Base-by-base conservation (phyloP, 2,113 vertebrate species). In the Turdus rufiventris region DNA sequence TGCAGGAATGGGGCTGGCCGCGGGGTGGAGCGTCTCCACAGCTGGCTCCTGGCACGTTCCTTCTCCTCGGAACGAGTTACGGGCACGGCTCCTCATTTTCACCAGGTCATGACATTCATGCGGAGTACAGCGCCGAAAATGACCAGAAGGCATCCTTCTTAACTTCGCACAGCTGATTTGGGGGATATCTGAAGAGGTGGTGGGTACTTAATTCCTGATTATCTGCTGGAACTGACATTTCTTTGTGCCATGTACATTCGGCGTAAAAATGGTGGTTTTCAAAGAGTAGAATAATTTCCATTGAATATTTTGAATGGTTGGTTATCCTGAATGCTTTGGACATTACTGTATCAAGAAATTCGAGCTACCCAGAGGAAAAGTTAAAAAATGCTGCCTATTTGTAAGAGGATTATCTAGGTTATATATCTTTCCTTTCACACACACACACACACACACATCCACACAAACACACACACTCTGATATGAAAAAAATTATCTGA, bases 11-110 rank as follows among this genome's bases (percentile, higher is more conserved):
- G 2, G 16, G 71, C 31, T 57, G 77, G 71, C 97, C 98, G 96
- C 97, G 20, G 25, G 97, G 96, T 96, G 98, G 97, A 92, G 85
- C 1, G 5, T 50, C 6, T 19, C 74, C 33, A 80, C 96, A 87
- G 85, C 58, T 7, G 21, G 75, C 50, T 58, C 43, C 83, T 24
- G 8, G 0, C 4, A 2, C 43, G 31, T 6, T 10, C 8, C 29
- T 12, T 23, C 16, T 21, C 33, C 48, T 15, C 2, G 17, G 45
- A 19, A 8, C 3, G 26, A 34, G 14, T 7, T 10, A 31, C 0
- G 2, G 71, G 9, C 40, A 4, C 24, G 21, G 75, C 50, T 58
- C 43, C 83, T 24, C 50, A 2, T 34, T 66, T 38, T 19, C 54
- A 48, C 23, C 42, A 34, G 26, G 10, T 16, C 40, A 1, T 20